phyloP scores from a whole-genome alignment of 2,888 invertebrate genomes.

The Hypercompe scribonia region DNA sequence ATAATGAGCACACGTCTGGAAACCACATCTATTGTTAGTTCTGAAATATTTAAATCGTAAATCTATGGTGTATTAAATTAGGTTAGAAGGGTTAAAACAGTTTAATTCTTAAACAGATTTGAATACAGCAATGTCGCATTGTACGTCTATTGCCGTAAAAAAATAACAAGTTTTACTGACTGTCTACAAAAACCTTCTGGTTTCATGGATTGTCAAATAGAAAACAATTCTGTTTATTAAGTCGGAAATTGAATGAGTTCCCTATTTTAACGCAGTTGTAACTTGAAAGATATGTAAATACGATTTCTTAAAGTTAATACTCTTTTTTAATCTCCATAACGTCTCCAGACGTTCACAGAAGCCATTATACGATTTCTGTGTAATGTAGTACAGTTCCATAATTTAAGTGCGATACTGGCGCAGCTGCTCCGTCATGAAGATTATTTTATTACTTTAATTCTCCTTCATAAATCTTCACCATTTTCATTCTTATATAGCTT shows the following conservation, averaged over 20 bases:
- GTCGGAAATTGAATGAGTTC: not conserved
- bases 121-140: slow-evolving; percentile 31
- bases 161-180: not conserved
- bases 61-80: slow-evolving; percentile 49
- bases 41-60: slow-evolving; percentile 57
- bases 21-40: slow-evolving; percentile 44
- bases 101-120: slow-evolving; percentile 47
- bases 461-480: slow-evolving; percentile 42
- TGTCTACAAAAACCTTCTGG: not conserved
- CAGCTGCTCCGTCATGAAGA: slow-evolving; percentile 37
- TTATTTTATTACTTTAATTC: slow-evolving; percentile 49
- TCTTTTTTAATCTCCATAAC: slow-evolving; percentile 7
- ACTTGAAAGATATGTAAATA: slow-evolving; percentile 1
- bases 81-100: slow-evolving; percentile 54
- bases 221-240: not conserved
- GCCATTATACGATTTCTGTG: slow-evolving; percentile 17
- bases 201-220: not conserved
- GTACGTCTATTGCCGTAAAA: not conserved
- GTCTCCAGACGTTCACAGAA: slow-evolving; percentile 18
- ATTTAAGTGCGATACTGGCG: slow-evolving; percentile 22
- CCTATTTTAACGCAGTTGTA: not conserved
- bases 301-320: not conserved
- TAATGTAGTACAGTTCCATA: slow-evolving; percentile 16
- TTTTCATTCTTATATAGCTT: slow-evolving; percentile 35
- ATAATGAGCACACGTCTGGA: slow-evolving; percentile 36